Conservation (phyloP, 1,140 invertebrate genomes). For the Nebria ingens region DNA sequence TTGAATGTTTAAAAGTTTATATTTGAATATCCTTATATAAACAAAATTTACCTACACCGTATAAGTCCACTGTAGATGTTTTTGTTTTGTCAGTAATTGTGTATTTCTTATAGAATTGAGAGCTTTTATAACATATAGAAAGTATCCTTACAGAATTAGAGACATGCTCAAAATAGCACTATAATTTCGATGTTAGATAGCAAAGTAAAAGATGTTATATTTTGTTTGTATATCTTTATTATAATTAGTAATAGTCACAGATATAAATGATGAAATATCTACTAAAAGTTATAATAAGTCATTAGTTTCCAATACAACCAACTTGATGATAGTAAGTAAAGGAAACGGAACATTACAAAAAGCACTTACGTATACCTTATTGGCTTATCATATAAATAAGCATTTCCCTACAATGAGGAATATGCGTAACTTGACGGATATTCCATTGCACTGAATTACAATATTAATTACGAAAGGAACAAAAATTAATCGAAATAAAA, state of each 20-base stretch:
- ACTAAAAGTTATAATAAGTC: neutral
- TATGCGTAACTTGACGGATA: neutral
- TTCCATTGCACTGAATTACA: slow-evolving; percentile 5
- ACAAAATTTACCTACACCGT: too few species aligned
- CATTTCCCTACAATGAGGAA: neutral
- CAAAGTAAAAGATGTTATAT: neutral
- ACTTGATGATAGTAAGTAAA: neutral
- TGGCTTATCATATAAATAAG: slow-evolving; percentile 1
- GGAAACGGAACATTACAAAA: slow-evolving; percentile 3
- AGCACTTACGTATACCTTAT: neutral
- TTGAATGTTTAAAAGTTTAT: too few species aligned
- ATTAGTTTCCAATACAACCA: neutral
- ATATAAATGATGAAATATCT: slow-evolving; percentile 9
- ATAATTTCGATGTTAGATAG: too few species aligned
- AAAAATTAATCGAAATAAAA: too few species aligned
- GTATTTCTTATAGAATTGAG: neutral
- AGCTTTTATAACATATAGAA: too few species aligned
- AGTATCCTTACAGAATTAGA: too few species aligned
- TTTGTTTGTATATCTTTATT: slow-evolving; percentile 4
- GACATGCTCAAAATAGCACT: too few species aligned
- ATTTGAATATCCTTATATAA: too few species aligned
- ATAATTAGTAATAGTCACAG: slow-evolving; percentile 8
- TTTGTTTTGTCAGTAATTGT: too few species aligned
- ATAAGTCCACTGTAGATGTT: too few species aligned
- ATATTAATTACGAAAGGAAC: neutral